Percentiles rank a stretch among this genome's conserved stretches.
Evolutionary conservation across 2,888 invertebrate species (phyloP).

Genomic region (Axea sp.): DNA sequence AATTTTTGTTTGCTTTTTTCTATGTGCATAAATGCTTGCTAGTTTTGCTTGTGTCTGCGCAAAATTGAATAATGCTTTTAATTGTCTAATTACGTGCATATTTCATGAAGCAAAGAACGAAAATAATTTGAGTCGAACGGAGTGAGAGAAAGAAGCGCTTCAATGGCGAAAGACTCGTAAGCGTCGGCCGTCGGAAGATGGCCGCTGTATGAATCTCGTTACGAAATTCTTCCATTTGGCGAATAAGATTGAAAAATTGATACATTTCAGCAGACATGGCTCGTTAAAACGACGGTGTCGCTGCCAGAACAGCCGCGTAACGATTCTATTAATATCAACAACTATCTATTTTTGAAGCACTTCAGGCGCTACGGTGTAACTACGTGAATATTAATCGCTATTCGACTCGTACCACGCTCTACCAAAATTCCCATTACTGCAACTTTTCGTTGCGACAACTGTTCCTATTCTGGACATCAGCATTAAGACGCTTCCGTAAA

Average conservation of each 20-base stretch:
- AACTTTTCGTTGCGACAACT: constrained; percentile 36
- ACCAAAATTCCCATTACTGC: constrained; percentile 65
- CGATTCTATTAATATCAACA: constrained; percentile 73
- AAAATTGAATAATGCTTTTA: no score
- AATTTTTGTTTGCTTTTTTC: no score
- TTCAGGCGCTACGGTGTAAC: constrained; percentile 69
- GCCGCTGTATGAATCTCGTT: constrained; percentile 65
- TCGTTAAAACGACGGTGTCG: constrained; percentile 75
- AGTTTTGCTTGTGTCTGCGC: no score
- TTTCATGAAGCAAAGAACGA: no score
- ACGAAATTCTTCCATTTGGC: constrained; percentile 66
- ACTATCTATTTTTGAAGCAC: constrained; percentile 67
- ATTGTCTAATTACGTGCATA: no score
- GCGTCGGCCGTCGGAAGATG: constrained; percentile 78
- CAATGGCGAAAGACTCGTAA: constrained; percentile 63
- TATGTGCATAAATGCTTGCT: no score
- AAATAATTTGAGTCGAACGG: no score
- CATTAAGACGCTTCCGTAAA: constrained; percentile 27
- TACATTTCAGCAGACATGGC: constrained; percentile 74
- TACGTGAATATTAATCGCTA: constrained; percentile 74
- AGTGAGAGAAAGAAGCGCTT: constrained; percentile 43
- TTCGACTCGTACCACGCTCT: constrained; percentile 64
- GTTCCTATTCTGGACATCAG: constrained; percentile 26
- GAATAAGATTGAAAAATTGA: constrained; percentile 73
- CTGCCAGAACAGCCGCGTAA: constrained; percentile 65